Base-by-base conservation (phyloP, 2,113 vertebrate species). In the Nestor notabilis region DNA sequence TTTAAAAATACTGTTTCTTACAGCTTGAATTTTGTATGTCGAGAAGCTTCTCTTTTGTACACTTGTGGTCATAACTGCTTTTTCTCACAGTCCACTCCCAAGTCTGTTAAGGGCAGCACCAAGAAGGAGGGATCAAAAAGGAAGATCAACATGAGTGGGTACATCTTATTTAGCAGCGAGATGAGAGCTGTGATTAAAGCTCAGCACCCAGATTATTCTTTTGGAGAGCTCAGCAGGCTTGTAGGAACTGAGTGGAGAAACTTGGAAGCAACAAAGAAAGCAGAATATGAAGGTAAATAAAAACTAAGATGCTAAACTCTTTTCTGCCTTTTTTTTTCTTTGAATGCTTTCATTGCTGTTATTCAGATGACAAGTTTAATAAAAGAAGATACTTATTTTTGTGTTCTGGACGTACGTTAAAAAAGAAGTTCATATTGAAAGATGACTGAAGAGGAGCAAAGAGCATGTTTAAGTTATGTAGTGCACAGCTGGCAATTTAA, bases 141-240 rank as follows among this genome's bases (percentile, higher is more conserved):
- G 93, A 99, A 99, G 98, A 99, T 99, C 98, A 99, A 99, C 98
- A 99, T 99, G 99, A 99, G 99, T 47, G 99, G 99, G 84, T 99
- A 99, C 98, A 99, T 99, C 97, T 98, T 99, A 94, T 99, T 99
- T 97, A 99, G 99, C 98, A 99, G 99, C 60, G 99, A 99, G 97
- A 99, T 99, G 99, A 98, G 99, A 95, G 99, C 99, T 17, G 99
- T 99, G 92, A 99, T 99, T 97, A 99, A 99, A 98, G 99, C 99
- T 96, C 99, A 99, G 95, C 99, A 99, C 94, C 99, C 99, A 63
- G 99, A 99, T 97, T 99, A 99, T 97, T 99, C 99, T 85, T 99
- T 99, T 90, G 99, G 99, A 90, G 99, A 99, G 95, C 98, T 99
- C 97, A 99, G 99, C 96, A 99, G 99, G 60, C 98, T 99, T 9